Base-by-base conservation (phyloP, 1,140 invertebrate genomes). In the Aleiodes sp. region DNA sequence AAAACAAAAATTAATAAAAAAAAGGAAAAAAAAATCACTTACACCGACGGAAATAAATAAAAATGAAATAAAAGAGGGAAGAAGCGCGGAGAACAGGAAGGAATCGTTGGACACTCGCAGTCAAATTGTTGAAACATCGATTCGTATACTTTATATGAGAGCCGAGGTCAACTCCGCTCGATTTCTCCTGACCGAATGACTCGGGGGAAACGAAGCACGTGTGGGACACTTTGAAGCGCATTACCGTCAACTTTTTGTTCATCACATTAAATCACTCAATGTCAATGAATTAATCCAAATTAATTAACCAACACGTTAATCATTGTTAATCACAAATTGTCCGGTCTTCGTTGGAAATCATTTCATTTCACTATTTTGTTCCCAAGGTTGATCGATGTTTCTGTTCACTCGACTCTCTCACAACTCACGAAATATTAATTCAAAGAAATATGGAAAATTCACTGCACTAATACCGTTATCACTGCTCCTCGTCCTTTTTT, bases 111-210 rank as follows among this genome's bases (percentile, higher is more conserved):
- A 56, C 28, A 69, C 31, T 63, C 21, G 29, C 52, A 43, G 46
- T 52, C 24, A 60, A 61, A 60, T 28, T 21, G 46, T 31, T 56
- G 43, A 41, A 10, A 63, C n/a, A 69, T 69, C 60, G 67, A 69
- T 69, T 24, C 21, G 1, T 19, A 39, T 28, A 62, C 60, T 69
- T n/a, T n/a, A n/a, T 63, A 69, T 56, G 67, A 56, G 67, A 63
- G 43, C 39, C 67, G 67, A 69, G 67, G 67, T 69, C 67, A 69
- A 56, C 39, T 46, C 19, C 60, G 60, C 28, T 68, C 59, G 66
- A 68, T 68, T 68, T 21, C 41, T 39, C 29, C 37, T 61, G 57
- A 68, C 66, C 60, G 59, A 69, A 69, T 69, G 67, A 69, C 67
- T 69, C 67, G 41, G 41, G 56, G 67, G 37, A 69, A 69, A 63